Conservation (phyloP, 2,797 vertebrate species). For the Danionella dracula region DNA sequence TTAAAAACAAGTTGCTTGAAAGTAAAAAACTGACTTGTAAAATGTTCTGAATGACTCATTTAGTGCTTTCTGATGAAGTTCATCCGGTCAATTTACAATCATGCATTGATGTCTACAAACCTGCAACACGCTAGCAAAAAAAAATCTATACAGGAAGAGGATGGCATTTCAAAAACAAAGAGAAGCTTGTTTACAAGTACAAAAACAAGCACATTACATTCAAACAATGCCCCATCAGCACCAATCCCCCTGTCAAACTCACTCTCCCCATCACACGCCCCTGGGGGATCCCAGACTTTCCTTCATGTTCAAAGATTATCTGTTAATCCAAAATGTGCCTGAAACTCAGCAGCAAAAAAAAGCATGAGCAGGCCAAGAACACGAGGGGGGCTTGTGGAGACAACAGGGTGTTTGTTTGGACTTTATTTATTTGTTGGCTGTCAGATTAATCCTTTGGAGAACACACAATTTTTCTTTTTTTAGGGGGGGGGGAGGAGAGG, state of each 20-base stretch:
- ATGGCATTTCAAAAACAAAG: slow-evolving; percentile 60
- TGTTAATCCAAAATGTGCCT: slow-evolving; percentile 83
- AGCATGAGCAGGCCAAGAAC: slow-evolving; percentile 50
- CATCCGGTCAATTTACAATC: slow-evolving; percentile 11
- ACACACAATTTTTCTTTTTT: slow-evolving; percentile 48
- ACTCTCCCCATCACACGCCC: slow-evolving; percentile 46
- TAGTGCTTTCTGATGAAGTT: slow-evolving; percentile 1
- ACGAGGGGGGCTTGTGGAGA: slow-evolving; percentile 33
- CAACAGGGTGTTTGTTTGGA: slow-evolving; percentile 54
- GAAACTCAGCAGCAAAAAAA: slow-evolving; percentile 60
- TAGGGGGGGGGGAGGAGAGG: slow-evolving; percentile 40
- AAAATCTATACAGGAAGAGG: slow-evolving; percentile 58
- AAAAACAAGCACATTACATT: slow-evolving; percentile 71
- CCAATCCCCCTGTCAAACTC: slow-evolving; percentile 18
- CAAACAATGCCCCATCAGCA: slow-evolving; percentile 68
- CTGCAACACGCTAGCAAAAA: slow-evolving; percentile 51
- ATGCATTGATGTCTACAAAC: slow-evolving; percentile 36
- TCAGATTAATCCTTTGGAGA: slow-evolving; percentile 77
- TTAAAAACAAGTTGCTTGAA: no score
- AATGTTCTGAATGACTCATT: no score
- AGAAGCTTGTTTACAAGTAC: slow-evolving; percentile 71
- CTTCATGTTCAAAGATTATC: slow-evolving; percentile 83
- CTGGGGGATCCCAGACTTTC: slow-evolving; percentile 72
- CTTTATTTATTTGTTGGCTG: slow-evolving; percentile 78
- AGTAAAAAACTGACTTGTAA: no score